Evolutionary conservation across 2,797 vertebrate genomes (phyloP).

Genomic region (Hemibagrus guttatus): DNA sequence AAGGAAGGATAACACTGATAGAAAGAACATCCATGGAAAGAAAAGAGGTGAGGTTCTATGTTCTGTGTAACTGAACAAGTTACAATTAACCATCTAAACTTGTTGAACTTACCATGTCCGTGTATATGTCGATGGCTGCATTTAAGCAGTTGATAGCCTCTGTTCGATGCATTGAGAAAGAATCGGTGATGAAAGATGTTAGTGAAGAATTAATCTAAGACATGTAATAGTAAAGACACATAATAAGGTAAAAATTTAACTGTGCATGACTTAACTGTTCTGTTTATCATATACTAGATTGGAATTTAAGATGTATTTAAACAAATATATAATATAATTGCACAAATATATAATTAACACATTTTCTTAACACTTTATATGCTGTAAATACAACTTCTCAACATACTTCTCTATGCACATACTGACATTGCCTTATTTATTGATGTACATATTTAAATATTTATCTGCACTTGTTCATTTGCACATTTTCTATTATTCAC

Average conservation of each 20-base stretch:
- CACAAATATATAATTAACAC: too few species aligned
- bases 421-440: too few species aligned
- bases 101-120: conserved; percentile 90
- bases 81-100: not conserved
- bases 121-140: conserved; percentile 99
- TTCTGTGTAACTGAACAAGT: not conserved
- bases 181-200: conserved; percentile 62
- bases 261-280: not conserved
- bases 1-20: conserved; percentile 9
- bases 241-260: not conserved
- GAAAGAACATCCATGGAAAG: not conserved
- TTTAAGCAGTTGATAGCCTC: conserved; percentile 99
- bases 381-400: too few species aligned
- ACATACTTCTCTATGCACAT: too few species aligned
- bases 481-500: too few species aligned
- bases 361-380: too few species aligned
- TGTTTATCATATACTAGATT: not conserved
- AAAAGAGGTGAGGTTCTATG: not conserved
- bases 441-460: too few species aligned
- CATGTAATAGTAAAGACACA: not conserved
- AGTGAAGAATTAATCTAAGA: conserved; percentile 36
- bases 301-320: not conserved
- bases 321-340: too few species aligned
- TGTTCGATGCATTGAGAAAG: conserved; percentile 75
- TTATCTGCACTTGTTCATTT: too few species aligned